These are phyloP conservation scores for Automeris io DNA, from an alignment of 2,888 invertebrate genomes.

Conservation along the genomic window DNA sequence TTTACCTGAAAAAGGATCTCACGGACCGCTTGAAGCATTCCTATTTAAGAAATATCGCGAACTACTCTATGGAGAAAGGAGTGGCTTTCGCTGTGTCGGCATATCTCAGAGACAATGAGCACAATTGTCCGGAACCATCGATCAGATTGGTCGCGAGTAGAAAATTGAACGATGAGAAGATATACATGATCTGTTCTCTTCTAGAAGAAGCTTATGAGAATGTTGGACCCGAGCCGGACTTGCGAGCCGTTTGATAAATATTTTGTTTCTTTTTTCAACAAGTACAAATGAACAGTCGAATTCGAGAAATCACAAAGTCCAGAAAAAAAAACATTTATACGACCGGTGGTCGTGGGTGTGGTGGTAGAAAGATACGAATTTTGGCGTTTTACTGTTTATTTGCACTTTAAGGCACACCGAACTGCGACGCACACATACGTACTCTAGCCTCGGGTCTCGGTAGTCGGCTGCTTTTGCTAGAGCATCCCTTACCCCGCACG, in stretches of 20 bases:
- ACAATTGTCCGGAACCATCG: constrained; percentile 81
- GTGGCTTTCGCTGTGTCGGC: constrained; percentile 83
- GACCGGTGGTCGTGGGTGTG: no score
- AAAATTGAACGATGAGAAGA: constrained; percentile 78
- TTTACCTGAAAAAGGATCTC: constrained; percentile 78
- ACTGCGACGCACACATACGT: no score
- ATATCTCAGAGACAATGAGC: constrained; percentile 82
- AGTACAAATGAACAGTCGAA: no score
- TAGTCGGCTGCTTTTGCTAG: no score
- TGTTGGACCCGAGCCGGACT: constrained; percentile 50
- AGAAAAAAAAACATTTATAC: no score
- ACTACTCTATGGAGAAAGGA: constrained; percentile 80
- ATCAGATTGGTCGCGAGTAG: constrained; percentile 84
- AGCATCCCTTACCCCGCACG: no score
- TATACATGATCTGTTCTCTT: constrained; percentile 55
- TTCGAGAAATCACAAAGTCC: no score
- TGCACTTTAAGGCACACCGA: no score
- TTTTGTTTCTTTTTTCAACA: background rate
- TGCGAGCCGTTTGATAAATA: constrained; percentile 26
- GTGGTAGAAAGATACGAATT: no score
- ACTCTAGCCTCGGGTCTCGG: no score
- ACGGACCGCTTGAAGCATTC: constrained; percentile 62
- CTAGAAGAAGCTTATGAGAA: constrained; percentile 60
- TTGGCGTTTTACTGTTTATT: no score
- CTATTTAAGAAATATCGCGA: constrained; percentile 79